Base-by-base conservation (phyloP, 1,140 invertebrate species). In the Heliconius nattereri region DNA sequence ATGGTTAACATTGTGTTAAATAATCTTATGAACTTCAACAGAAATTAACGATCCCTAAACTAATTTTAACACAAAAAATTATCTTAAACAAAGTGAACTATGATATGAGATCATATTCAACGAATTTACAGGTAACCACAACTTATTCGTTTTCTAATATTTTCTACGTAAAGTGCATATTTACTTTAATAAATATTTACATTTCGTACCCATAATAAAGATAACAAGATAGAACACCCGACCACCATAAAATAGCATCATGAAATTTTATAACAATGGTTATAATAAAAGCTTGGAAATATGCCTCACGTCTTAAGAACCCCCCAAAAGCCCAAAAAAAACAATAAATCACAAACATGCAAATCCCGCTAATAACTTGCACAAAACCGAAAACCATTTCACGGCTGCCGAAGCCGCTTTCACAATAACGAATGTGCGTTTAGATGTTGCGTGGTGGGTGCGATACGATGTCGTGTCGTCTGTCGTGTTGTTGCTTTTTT, bases 371-470 rank as follows among this genome's bases (percentile, higher is more conserved):
- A 94, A 94, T 94, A 94, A 94, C 90, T 90, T 94, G 92, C 91
- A 94, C 91, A 94, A 94, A 94, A 94, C 92, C 92, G 91, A 94
- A 94, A 92, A 87, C 92, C 89, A 92, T 92, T 94, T 94, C 91
- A 92, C 91, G 90, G 89, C 80, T 87, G 84, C 88, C 91, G 88
- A 90, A 91, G 89, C 85, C 82, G 85, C 78, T 81, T 78, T 82
- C 80, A 72, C 84, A 73, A 75, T 80, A 82, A 87, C 19, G 77
- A 76, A 71, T 70, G 71, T 40, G 57, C 72, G 9, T 85, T 83
- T 83, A 81, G 13, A 8, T 32, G 60, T 6, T 7, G 71, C 79
- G 85, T 73, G n/a, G 81, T 60, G 82, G 19, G 8, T 7, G 80
- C 85, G 83, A 86, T 70, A 84, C 81, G 83, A 78, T 71, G 29